Evolutionary conservation across 1,140 invertebrate genomes (phyloP).

Genomic region (Tetraneura akinire): DNA sequence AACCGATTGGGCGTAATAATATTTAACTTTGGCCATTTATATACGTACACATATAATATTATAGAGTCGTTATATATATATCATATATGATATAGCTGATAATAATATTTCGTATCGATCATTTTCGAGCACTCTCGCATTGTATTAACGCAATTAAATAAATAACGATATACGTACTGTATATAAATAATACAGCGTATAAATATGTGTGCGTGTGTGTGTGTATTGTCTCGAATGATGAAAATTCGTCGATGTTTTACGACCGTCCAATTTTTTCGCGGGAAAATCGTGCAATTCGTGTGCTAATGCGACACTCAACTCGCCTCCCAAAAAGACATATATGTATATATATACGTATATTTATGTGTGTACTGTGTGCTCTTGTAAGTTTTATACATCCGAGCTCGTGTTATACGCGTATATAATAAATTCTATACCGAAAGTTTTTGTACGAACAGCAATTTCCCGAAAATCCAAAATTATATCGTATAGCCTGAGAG

Average conservation of each 20-base stretch:
- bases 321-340: not conserved
- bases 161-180: not conserved
- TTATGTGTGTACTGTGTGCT: not conserved
- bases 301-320: not conserved
- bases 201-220: not conserved
- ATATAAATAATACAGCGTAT: constrained; percentile 7
- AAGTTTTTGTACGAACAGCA: not conserved
- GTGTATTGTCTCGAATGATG: no score
- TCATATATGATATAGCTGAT: no score
- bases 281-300: not conserved
- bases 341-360: not conserved
- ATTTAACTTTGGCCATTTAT: no score
- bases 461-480: constrained; percentile 29
- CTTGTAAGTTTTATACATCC: not conserved
- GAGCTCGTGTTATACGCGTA: not conserved
- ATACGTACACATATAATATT: no score
- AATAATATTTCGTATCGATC: no score
- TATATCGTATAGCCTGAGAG: not conserved
- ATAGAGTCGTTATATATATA: no score
- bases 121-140: not conserved
- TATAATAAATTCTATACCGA: constrained; percentile 19
- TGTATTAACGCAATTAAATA: constrained; percentile 1
- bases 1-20: no score
- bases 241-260: no score
- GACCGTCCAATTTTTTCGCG: no score